Base-by-base conservation (phyloP, 2,888 invertebrate species). In the Drosophila helvetica region DNA sequence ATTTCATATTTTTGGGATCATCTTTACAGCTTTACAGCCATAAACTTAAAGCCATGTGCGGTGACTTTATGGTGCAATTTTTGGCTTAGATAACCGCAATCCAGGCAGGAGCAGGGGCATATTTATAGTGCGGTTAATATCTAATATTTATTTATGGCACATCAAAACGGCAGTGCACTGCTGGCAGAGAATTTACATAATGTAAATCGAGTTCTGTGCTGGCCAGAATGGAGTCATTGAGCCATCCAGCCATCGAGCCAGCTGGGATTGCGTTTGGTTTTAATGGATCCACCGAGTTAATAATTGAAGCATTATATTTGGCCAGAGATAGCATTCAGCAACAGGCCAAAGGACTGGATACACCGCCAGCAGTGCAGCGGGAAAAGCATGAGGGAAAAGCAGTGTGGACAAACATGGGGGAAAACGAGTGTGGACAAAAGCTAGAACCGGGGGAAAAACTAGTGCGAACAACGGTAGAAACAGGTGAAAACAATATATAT, bases 141-240 rank as follows among this genome's bases (percentile, higher is more conserved):
- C 68, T 75, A 68, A 83, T 83, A 79, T 80, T 77, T 86, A 86
- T 86, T 79, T 86, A 80, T 77, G 71, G 63, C 60, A 63, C 68
- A 75, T 74, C 64, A 73, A 74, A 58, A 57, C 59, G 57, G 70
- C 54, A 38, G 7, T 1, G 50, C 33, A n/a, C 15, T 7, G 50
- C 19, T 22, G 18, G 64, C 42, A 43, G 38, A 38, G 64, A 64
- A 77, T 86, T 86, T 83, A 73, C 86, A 84, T 86, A 80, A 86
- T 84, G 77, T 53, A 79, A 77, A 85, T 85, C 46, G 67, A 62
- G 50, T 63, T 65, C 68, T 64, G 50, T 63, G 63, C 70, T 66
- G 33, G 30, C 18, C 8, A 18, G 52, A 42, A 50, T 62, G 43
- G 7, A 47, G 42, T 33, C 25, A 38, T 38, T 7, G 38, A 30